A percentile compares a stretch with the other conserved stretches of the same genome.
Evolutionary conservation across 2,888 invertebrate genomes (phyloP).

Genomic region (Myathropa florea): DNA sequence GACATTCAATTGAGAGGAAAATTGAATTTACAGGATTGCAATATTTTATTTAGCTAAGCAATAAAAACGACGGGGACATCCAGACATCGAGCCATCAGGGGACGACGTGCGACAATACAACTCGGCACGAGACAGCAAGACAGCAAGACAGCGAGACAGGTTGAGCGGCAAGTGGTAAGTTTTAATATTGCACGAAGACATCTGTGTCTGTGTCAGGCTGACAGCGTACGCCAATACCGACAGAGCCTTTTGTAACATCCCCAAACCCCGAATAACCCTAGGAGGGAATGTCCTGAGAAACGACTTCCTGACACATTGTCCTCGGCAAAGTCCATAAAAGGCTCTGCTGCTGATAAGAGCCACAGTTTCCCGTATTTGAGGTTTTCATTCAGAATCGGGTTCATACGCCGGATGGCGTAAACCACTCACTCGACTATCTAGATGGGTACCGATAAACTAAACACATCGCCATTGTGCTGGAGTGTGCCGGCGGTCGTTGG

Average conservation of each 20-base stretch:
- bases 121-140: background rate
- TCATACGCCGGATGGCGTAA: background rate
- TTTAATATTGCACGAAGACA: slow-evolving; percentile 36
- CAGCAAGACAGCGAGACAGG: background rate
- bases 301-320: slow-evolving; percentile 31
- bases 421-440: background rate
- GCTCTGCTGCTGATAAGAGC: background rate
- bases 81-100: background rate
- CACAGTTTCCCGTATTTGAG: slow-evolving; percentile 7
- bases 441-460: background rate
- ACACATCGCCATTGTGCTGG: background rate
- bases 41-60: slow-evolving; percentile 62
- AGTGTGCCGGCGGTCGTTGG: background rate
- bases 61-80: slow-evolving; percentile 49
- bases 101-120: background rate
- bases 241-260: background rate
- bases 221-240: slow-evolving; percentile 26
- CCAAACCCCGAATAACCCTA: background rate
- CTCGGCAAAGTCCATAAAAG: background rate
- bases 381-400: background rate
- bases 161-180: slow-evolving; percentile 3
- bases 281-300: background rate
- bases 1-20: slow-evolving; percentile 74
- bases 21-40: slow-evolving; percentile 72
- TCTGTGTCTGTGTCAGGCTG: slow-evolving; percentile 24